phyloP scores from a whole-genome alignment of 2,888 invertebrate genomes.

The Meteorus colon region DNA sequence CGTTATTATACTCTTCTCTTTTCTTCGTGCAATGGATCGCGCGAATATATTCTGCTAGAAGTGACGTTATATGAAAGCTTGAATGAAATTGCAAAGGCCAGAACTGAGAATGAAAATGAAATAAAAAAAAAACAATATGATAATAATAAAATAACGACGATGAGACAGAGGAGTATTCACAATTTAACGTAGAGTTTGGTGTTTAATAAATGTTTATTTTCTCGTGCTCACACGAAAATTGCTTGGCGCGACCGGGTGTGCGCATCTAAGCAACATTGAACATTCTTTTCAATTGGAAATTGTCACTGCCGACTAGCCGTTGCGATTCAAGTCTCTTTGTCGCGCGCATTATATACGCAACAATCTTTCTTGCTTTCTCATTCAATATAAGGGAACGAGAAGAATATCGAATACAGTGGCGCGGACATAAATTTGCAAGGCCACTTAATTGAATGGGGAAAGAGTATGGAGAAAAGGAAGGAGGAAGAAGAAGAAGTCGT shows the following conservation, averaged over 20 bases:
- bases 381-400: slow-evolving; percentile 60
- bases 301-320: slow-evolving; percentile 18
- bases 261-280: slow-evolving; percentile 13
- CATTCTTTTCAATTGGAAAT: slow-evolving; percentile 29
- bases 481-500: slow-evolving; percentile 46
- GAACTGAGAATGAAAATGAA: not conserved
- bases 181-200: slow-evolving; percentile 4
- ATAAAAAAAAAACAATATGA: not conserved
- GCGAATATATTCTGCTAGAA: not conserved
- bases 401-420: slow-evolving; percentile 66
- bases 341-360: not conserved
- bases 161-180: not conserved
- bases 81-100: not conserved
- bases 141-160: not conserved
- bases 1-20: not conserved
- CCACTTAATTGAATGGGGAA: slow-evolving; percentile 72
- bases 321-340: not conserved
- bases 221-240: not conserved
- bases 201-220: not conserved
- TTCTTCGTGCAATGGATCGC: not conserved
- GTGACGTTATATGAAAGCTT: not conserved
- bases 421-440: slow-evolving; percentile 71
- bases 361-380: slow-evolving; percentile 27
- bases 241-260: not conserved
- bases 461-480: slow-evolving; percentile 51